Percentiles rank a stretch among this genome's conserved stretches.
Conservation (phyloP, 2,888 invertebrate genomes). For the Sipha maydis region DNA sequence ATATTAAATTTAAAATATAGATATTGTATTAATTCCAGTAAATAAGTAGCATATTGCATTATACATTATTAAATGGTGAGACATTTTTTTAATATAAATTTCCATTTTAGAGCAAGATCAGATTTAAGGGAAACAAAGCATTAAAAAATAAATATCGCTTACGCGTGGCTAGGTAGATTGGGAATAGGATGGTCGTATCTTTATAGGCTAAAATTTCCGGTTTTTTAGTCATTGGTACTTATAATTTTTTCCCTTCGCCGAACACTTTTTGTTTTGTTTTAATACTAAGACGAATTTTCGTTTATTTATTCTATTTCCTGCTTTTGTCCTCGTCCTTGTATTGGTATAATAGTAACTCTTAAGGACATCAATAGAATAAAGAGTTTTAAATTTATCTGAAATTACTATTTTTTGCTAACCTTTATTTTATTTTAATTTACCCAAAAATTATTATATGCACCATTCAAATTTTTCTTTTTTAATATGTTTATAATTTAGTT, state of each 20-base stretch:
- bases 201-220: conserved; percentile 23
- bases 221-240: conserved; percentile 15
- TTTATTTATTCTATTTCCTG: conserved; percentile 36
- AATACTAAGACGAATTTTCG: conserved; percentile 3
- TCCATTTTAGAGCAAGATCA: not conserved
- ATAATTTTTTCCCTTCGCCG: conserved; percentile 3
- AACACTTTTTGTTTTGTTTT: conserved; percentile 11
- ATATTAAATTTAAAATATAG: not conserved
- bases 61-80: not conserved
- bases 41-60: not conserved
- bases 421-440: too few species aligned
- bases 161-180: conserved; percentile 12
- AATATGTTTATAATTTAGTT: too few species aligned
- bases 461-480: too few species aligned
- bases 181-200: conserved; percentile 17
- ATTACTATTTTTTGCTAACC: not conserved
- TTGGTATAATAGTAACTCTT: not conserved
- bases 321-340: not conserved
- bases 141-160: conserved; percentile 6
- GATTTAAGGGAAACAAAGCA: conserved; percentile 13
- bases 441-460: too few species aligned
- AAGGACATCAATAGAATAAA: not conserved
- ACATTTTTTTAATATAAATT: not conserved
- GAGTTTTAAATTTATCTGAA: conserved; percentile 15
- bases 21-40: not conserved